Evolutionary conservation across 1,140 invertebrate species (phyloP), one percentile per base, ranked within the genome.

Genomic region (Lordiphosa mommai): DNA sequence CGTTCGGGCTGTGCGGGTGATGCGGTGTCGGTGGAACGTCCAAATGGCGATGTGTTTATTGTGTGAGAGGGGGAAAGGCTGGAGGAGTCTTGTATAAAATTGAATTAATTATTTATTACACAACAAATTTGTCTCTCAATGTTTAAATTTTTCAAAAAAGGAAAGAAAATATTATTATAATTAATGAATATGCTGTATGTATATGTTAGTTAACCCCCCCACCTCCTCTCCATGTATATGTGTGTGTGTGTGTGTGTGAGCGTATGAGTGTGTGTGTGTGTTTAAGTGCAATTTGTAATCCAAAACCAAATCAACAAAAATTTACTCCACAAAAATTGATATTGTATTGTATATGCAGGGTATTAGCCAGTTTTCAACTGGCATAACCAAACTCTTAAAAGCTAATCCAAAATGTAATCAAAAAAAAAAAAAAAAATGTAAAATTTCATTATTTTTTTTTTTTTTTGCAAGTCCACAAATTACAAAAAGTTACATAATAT

Each of bases 251-350:
- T 7, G 23, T 1, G 23, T 27, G 6, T 7, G 23, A 6, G 23
- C 6, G 23, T 27, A 6, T 27, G 23, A 27, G 23, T 27, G 23
- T 27, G 23, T 52, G 14, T 61, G 47, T 37, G 37, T 50, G 60
- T 73, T 51, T 71, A 79, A 82, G 76, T 79, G 76, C 74, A 79
- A 79, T 79, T 82, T 82, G 50, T 61, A 66, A 79, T 50, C 52
- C 32, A 66, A 67, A 48, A 53, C 16, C 9, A 29, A 47, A 9
- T 30, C 23, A 29, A 20, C 10, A 20, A 34, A 20, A 33, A 47
- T 53, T 23, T 34, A 12, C 40, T 20, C 40, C 40, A 43, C 16
- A 43, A 29, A 43, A 29, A 43, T 43, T 29, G 40, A 43, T 43
- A 43, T 27, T 29, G 7, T 13, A 13, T 12, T 23, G 16, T 38